Evolutionary conservation across 2,797 vertebrate species (phyloP).

Genomic region (Numenius phaeopus): DNA sequence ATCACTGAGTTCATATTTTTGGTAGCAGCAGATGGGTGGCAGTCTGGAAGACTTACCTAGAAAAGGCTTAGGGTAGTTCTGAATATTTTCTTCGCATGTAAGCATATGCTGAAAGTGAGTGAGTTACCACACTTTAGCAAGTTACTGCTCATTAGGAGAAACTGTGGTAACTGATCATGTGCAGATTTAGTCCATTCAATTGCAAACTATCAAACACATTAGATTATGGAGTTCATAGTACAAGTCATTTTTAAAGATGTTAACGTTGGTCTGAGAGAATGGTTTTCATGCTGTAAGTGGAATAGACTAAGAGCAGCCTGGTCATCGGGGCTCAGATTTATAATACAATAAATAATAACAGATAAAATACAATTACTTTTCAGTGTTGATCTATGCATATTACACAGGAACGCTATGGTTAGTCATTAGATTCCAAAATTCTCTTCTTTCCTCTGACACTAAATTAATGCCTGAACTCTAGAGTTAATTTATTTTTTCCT

Average conservation of each 20-base stretch:
- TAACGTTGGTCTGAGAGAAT: background rate
- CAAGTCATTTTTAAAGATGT: background rate
- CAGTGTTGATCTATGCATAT: background rate
- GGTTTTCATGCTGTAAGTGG: background rate
- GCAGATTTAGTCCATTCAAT: background rate
- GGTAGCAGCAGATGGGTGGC: conserved; percentile 50
- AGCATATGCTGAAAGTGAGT: conserved; percentile 31
- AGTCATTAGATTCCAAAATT: background rate
- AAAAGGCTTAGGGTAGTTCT: background rate
- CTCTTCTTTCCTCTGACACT: background rate
- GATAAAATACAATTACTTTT: background rate
- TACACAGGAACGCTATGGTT: background rate
- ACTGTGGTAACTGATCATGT: conserved; percentile 1
- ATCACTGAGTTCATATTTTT: conserved; percentile 41
- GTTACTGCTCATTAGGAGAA: conserved; percentile 23
- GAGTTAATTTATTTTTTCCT: background rate
- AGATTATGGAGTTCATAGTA: background rate
- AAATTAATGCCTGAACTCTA: background rate
- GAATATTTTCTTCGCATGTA: conserved; percentile 10
- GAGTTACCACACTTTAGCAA: conserved; percentile 1
- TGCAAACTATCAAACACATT: background rate
- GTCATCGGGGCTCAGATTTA: background rate
- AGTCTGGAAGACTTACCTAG: conserved; percentile 55
- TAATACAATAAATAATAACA: background rate
- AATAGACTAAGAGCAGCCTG: background rate